Evolutionary conservation across 2,797 vertebrate genomes (phyloP).

Genomic region (Gymnoscopelus microlampas): DNA sequence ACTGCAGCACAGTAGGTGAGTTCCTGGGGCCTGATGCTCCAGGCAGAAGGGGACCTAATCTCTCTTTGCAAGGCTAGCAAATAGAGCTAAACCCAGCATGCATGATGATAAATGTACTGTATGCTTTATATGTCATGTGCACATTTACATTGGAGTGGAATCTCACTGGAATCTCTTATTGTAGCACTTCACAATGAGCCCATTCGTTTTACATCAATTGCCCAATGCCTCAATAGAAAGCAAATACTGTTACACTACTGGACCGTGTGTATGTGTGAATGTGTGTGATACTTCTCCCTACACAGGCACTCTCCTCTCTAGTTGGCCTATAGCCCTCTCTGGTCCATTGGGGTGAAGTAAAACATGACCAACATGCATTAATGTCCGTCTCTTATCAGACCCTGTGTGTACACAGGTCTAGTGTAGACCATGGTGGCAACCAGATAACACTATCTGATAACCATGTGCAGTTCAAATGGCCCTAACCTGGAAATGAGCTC

Average conservation of each 20-base stretch:
- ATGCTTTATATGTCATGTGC: background rate
- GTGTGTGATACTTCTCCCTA: conserved; percentile 37
- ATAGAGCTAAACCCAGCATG: background rate
- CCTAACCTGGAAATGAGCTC: conserved; percentile 54
- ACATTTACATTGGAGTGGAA: background rate
- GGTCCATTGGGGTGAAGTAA: conserved; percentile 50
- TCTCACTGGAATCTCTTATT: no score
- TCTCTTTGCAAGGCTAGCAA: no score
- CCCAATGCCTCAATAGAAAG: conserved; percentile 34
- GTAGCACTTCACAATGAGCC: no score
- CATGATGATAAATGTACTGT: background rate
- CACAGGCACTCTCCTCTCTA: conserved; percentile 52
- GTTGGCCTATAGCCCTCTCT: conserved; percentile 34
- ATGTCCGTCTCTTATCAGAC: conserved; percentile 65
- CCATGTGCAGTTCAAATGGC: conserved; percentile 51
- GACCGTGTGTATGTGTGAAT: no score
- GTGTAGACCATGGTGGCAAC: conserved; percentile 55
- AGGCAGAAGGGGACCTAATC: no score
- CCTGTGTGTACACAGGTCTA: conserved; percentile 51
- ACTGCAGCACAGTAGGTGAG: no score
- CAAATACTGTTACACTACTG: conserved; percentile 27
- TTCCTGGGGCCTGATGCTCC: no score
- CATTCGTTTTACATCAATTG: conserved; percentile 29
- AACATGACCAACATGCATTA: conserved; percentile 58
- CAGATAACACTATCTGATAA: conserved; percentile 68